Percentiles rank a stretch among this genome's conserved stretches.
phyloP scores from a whole-genome alignment of 2,888 invertebrate genomes.

The Rhagonycha lutea region DNA sequence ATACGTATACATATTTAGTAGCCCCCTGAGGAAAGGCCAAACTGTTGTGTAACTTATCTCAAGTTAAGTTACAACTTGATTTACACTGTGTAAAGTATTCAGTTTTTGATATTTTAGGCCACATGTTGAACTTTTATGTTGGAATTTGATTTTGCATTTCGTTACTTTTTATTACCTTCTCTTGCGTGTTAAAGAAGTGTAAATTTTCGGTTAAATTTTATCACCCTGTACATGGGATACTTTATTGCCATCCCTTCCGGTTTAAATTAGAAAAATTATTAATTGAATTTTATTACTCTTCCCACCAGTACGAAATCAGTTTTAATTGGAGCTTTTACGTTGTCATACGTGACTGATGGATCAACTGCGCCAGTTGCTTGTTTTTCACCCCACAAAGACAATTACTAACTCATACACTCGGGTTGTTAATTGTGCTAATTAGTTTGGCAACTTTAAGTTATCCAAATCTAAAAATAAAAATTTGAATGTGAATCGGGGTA shows the following conservation, averaged over 20 bases:
- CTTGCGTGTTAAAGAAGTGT: not conserved
- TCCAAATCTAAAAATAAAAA: not conserved
- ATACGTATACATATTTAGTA: not conserved
- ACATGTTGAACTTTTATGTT: not conserved
- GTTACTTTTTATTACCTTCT: not conserved
- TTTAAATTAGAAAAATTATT: not conserved
- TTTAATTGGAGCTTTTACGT: not conserved
- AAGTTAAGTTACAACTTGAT: not conserved
- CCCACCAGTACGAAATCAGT: not conserved
- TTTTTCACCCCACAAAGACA: not conserved
- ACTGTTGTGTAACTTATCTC: constrained; percentile 2
- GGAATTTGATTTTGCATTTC: not conserved
- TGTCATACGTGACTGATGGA: not conserved
- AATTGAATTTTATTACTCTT: not conserved
- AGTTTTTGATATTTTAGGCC: not conserved
- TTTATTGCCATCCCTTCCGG: not conserved
- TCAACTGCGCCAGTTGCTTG: not conserved
- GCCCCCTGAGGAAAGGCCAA: not conserved
- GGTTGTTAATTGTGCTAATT: not conserved
- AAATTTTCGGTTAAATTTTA: not conserved
- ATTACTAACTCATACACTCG: not conserved
- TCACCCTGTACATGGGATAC: not conserved
- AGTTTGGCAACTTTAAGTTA: not conserved
- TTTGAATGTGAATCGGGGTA: not conserved
- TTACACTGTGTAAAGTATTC: not conserved